phyloP scores from a whole-genome alignment of 2,888 invertebrate genomes.

The Drosophila nigritarsus region DNA sequence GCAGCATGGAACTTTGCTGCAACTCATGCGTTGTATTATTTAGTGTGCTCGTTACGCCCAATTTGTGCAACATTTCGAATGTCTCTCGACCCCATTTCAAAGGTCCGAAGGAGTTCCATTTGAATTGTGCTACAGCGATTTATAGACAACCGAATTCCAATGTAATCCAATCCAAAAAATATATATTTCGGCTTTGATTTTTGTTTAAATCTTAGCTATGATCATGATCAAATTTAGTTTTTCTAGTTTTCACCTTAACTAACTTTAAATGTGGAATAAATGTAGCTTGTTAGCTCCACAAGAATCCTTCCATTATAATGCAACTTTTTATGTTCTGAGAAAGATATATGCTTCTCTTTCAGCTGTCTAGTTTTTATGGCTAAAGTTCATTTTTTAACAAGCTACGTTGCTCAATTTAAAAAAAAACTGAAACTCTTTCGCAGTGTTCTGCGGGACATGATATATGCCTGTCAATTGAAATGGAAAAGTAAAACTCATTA shows the following conservation, averaged over 20 bases:
- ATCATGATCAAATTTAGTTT: neutral
- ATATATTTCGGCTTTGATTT: neutral
- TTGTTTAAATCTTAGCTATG: neutral
- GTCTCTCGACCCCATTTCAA: slow-evolving; percentile 88
- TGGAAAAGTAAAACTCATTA: slow-evolving; percentile 3
- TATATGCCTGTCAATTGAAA: slow-evolving; percentile 4
- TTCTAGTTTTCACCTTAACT: neutral
- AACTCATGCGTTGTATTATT: slow-evolving; percentile 88
- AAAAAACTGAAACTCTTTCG: neutral
- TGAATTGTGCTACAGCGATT: slow-evolving; percentile 84
- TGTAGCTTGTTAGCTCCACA: neutral
- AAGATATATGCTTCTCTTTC: neutral
- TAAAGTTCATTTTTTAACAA: neutral
- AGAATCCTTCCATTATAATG: no score
- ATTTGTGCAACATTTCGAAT: slow-evolving; percentile 86
- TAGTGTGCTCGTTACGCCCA: slow-evolving; percentile 88
- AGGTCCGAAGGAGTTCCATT: slow-evolving; percentile 71
- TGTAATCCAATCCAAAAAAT: slow-evolving; percentile 82
- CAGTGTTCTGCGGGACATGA: neutral
- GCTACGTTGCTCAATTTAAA: neutral
- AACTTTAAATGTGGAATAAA: neutral
- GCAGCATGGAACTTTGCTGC: slow-evolving; percentile 86
- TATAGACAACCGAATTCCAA: slow-evolving; percentile 89
- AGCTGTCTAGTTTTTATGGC: neutral
- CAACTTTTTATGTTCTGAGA: no score